Evolutionary conservation across 2,888 invertebrate species (phyloP), one percentile per base, ranked within the genome.

Genomic region (Pantelozetes paolii): DNA sequence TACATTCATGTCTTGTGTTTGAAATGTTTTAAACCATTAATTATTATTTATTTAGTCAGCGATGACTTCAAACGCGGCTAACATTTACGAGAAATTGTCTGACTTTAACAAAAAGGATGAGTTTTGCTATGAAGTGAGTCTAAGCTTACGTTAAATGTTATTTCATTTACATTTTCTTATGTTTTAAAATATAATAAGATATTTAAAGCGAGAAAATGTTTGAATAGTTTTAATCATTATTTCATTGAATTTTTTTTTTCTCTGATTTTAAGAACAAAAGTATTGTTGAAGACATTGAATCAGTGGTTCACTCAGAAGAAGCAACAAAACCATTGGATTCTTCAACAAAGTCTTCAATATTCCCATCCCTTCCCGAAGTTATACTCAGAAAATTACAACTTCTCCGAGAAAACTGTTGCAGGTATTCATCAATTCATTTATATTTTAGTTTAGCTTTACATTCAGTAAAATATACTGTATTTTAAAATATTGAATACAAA

Each of bases 381-480:
- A 82, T 84, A 76, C 79, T 85, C 74, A 82, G 83, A 74, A 82
- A 83, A 79, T 79, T 84, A 79, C 84, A 83, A n/a, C 79, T 84
- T 18, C 74, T 77, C 50, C 74, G 77, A 62, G 76, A 77, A 48
- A 77, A 75, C 73, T 72, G 73, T 57, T 54, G 71, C 70, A 71
- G 74, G 77, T 77, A 74, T 75, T 71, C 64, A 48, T n/a, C 15
- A 20, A 54, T 48, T 15, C n/a, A 48, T 48, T 48, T 8, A n/a
- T 9, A 5, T 48, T 15, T 48, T n/a, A 48, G 5, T 48, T 48
- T 48, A n/a, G 15, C n/a, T n/a, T 48, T 15, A 48, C 18, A n/a
- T n/a, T 48, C n/a, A n/a, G n/a, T n/a, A n/a, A n/a, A n/a, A n/a
- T n/a, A n/a, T n/a, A n/a, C n/a, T n/a, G n/a, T n/a, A n/a, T n/a